These are phyloP conservation scores for Pachypeltis micranthus DNA, from an alignment of 1,140 invertebrate species.

Conservation along the genomic window DNA sequence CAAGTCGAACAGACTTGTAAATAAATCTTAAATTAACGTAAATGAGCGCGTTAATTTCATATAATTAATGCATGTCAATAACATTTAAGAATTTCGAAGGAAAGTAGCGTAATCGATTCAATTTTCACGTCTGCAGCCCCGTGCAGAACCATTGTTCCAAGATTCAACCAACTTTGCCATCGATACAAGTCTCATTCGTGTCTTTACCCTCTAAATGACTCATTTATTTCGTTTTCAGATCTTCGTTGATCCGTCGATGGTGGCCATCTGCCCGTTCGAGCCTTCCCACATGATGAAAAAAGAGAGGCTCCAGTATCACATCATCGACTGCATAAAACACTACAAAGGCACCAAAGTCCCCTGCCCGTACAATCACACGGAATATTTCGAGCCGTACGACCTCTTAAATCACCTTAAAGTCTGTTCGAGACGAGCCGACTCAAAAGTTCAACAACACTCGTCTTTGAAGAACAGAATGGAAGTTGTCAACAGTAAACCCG, in stretches of 20 bases:
- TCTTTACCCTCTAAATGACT: too few species aligned
- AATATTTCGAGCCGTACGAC: slow-evolving; percentile 1
- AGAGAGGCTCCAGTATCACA: not conserved
- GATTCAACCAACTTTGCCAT: too few species aligned
- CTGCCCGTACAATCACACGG: slow-evolving; percentile 1
- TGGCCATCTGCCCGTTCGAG: not conserved
- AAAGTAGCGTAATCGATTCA: too few species aligned
- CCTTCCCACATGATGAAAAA: not conserved
- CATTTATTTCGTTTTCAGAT: too few species aligned
- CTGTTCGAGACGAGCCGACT: not conserved
- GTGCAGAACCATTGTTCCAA: too few species aligned
- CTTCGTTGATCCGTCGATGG: not conserved
- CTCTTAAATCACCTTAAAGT: not conserved
- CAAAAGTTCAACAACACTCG: not conserved
- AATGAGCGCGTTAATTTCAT: too few species aligned
- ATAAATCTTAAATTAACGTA: too few species aligned
- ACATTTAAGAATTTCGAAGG: too few species aligned
- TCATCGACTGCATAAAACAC: not conserved
- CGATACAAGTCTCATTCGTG: too few species aligned
- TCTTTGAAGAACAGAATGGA: not conserved
- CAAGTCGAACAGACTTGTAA: too few species aligned
- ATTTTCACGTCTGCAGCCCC: too few species aligned
- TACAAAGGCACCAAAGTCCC: slow-evolving; percentile 8
- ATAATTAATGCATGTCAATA: too few species aligned
- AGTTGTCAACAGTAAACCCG: not conserved